Conservation (phyloP, 2,113 vertebrate genomes). For the Pseudopipra pipra region DNA sequence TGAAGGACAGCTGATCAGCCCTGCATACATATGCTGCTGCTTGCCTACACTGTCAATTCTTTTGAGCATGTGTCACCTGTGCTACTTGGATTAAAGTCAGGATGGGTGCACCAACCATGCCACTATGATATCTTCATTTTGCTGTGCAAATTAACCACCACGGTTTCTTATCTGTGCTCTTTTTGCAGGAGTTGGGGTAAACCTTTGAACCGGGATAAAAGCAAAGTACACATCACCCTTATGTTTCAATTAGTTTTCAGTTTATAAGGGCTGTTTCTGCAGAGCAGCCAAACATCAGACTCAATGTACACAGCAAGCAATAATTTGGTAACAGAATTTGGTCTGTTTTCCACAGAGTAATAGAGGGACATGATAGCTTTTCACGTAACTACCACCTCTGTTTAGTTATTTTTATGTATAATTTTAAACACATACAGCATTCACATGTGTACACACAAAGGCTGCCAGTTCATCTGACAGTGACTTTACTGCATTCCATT, state of each 20-base stretch:
- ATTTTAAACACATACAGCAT: background rate
- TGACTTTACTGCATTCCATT: background rate
- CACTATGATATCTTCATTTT: background rate
- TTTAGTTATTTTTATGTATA: background rate
- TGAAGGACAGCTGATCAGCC: background rate
- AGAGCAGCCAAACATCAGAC: background rate
- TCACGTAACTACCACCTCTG: background rate
- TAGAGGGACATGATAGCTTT: background rate
- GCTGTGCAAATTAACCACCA: background rate
- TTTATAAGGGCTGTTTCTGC: background rate
- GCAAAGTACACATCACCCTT: accelerated
- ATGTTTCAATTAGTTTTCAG: background rate
- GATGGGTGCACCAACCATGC: accelerated
- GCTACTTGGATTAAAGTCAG: background rate
- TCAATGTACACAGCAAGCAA: background rate
- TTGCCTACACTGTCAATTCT: accelerated
- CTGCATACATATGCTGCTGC: accelerated
- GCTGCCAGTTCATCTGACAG: background rate
- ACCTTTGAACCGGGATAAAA: background rate
- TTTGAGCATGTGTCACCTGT: background rate
- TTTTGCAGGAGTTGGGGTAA: background rate
- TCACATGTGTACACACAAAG: background rate
- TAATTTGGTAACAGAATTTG: background rate
- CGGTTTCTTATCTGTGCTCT: background rate
- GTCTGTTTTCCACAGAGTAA: background rate